phyloP scores from a whole-genome alignment of 2,888 invertebrate species.

The Schizotus pectinicornis region DNA sequence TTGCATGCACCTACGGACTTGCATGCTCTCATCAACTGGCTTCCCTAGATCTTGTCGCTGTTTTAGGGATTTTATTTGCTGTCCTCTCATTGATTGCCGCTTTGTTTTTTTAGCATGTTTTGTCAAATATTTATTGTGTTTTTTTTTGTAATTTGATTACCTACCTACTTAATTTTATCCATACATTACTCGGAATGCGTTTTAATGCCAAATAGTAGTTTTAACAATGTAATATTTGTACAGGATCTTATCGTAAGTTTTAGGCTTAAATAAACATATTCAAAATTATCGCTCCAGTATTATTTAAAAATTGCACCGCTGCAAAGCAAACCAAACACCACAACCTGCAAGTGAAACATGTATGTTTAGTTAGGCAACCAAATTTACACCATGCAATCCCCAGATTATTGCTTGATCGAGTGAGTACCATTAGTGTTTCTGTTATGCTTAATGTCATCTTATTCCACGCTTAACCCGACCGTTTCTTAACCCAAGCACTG shows the following conservation, averaged over 20 bases:
- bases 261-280: not conserved
- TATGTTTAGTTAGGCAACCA: too few species aligned
- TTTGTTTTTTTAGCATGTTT: slow-evolving; percentile 61
- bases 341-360: too few species aligned
- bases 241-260: not conserved
- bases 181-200: slow-evolving; percentile 6
- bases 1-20: slow-evolving; percentile 79
- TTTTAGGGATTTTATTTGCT: slow-evolving; percentile 77
- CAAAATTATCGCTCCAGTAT: too few species aligned
- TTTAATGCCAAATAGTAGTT: slow-evolving; percentile 38
- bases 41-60: slow-evolving; percentile 75
- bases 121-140: slow-evolving; percentile 14
- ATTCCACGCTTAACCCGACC: too few species aligned
- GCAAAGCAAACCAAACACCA: too few species aligned
- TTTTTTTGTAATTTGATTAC: slow-evolving; percentile 18
- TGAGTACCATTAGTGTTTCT: too few species aligned
- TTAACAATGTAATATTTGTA: slow-evolving; percentile 4
- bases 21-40: slow-evolving; percentile 74
- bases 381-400: too few species aligned
- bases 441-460: too few species aligned
- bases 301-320: too few species aligned
- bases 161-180: slow-evolving; percentile 15
- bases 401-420: too few species aligned
- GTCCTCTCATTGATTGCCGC: slow-evolving; percentile 75
- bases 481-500: slow-evolving; percentile 10